Conservation (phyloP, 2,888 invertebrate species). For the Chrysotoxum bicinctum region DNA sequence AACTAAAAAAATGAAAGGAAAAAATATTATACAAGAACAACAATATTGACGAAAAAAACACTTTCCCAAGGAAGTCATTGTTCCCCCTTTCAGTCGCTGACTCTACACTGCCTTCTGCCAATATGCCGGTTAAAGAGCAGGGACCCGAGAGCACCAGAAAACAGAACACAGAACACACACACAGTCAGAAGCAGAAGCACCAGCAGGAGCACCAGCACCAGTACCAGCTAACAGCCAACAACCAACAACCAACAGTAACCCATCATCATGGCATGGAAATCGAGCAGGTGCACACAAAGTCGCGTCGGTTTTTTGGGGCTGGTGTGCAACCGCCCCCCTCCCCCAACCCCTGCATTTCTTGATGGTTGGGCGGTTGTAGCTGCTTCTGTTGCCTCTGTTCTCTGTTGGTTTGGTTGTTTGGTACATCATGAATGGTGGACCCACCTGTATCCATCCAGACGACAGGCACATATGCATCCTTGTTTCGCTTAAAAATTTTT, state of each 20-base stretch:
- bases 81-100: constrained; percentile 28
- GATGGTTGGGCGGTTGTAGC: constrained; percentile 34
- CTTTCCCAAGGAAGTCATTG: constrained; percentile 62
- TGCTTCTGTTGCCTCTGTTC: constrained; percentile 41
- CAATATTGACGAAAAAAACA: constrained; percentile 38
- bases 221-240: background rate
- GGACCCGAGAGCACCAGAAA: constrained; percentile 12
- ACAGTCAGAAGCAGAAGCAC: background rate
- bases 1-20: constrained; percentile 18
- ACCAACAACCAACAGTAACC: background rate
- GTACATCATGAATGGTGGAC: constrained; percentile 17
- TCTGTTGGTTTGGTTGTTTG: constrained; percentile 6
- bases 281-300: constrained; percentile 66
- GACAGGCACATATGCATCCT: constrained; percentile 48
- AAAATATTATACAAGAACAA: constrained; percentile 16
- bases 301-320: constrained; percentile 53
- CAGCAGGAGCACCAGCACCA: constrained; percentile 11
- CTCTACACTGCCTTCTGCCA: constrained; percentile 6
- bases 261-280: constrained; percentile 46
- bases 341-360: background rate
- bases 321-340: background rate
- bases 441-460: constrained; percentile 63
- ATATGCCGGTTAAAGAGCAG: constrained; percentile 43
- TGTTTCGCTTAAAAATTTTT: constrained; percentile 17
- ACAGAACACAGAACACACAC: constrained; percentile 26